Evolutionary conservation across 92 coral and sea anemone species (phyloP).

Genomic region (Diadumene lineata): DNA sequence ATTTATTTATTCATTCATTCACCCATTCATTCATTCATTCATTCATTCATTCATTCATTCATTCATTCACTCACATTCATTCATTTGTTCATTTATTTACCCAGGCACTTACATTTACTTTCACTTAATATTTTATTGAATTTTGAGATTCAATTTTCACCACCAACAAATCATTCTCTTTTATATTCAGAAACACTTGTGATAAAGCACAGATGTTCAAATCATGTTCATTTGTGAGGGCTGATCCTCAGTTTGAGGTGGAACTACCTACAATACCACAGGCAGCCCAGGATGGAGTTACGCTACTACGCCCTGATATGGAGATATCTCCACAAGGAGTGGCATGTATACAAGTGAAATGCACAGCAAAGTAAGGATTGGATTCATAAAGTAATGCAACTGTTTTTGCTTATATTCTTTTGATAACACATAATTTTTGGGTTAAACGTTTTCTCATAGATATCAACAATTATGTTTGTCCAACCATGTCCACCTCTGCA

Average conservation of each 20-base stretch:
- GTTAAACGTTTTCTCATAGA: too few species aligned
- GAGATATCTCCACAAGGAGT: conserved; percentile 50
- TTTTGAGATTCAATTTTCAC: neutral
- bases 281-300: neutral
- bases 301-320: conserved; percentile 53
- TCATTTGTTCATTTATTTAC: neutral
- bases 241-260: conserved; percentile 64
- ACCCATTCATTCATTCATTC: neutral
- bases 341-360: conserved; percentile 33
- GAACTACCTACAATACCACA: conserved; percentile 5
- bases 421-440: too few species aligned
- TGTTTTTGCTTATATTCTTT: too few species aligned
- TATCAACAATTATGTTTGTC: too few species aligned
- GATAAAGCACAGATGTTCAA: conserved; percentile 39
- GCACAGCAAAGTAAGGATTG: conserved; percentile 73
- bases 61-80: neutral
- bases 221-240: conserved; percentile 58
- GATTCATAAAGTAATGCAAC: too few species aligned
- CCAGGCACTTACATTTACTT: neutral
- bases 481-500: too few species aligned
- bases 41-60: neutral
- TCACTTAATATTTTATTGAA: neutral
- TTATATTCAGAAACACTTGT: conserved; percentile 43
- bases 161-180: neutral
- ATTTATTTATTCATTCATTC: neutral